These are phyloP conservation scores for Cardiocondyla obscurior DNA, from an alignment of 1,140 invertebrate species.

Conservation along the genomic window DNA sequence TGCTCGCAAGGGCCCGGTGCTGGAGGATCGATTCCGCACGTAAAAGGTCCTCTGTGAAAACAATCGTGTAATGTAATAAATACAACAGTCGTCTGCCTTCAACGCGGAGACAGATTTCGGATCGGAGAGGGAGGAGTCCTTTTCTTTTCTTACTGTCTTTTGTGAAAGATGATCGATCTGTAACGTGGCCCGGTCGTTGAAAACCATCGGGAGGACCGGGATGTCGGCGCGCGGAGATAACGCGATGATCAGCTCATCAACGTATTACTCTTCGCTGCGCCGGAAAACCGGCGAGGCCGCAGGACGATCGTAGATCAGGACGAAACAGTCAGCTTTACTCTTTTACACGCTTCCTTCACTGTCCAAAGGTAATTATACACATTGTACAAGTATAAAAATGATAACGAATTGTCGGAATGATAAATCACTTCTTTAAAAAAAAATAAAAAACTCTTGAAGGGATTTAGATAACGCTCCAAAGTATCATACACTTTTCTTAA, in stretches of 20 bases:
- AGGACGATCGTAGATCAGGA: background rate
- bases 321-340: slow-evolving; percentile 60
- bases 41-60: background rate
- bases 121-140: background rate
- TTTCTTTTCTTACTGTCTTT: background rate
- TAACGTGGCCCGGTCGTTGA: slow-evolving; percentile 43
- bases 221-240: slow-evolving; percentile 1
- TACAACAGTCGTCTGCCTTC: slow-evolving; percentile 23
- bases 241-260: background rate
- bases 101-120: slow-evolving; percentile 11
- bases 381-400: background rate
- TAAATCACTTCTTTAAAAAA: background rate
- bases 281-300: slow-evolving; percentile 3
- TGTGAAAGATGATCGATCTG: slow-evolving; percentile 28
- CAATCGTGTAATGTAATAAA: background rate
- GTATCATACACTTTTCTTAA: background rate
- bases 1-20: too few species aligned
- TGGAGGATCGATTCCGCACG: background rate
- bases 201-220: background rate
- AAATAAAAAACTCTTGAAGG: too few species aligned
- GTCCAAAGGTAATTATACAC: slow-evolving; percentile 67
- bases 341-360: slow-evolving; percentile 71
- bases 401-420: background rate
- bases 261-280: slow-evolving; percentile 20
- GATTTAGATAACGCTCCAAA: too few species aligned